Evolutionary conservation across 2,888 invertebrate genomes (phyloP).

Genomic region (Drosophila nigricruria): DNA sequence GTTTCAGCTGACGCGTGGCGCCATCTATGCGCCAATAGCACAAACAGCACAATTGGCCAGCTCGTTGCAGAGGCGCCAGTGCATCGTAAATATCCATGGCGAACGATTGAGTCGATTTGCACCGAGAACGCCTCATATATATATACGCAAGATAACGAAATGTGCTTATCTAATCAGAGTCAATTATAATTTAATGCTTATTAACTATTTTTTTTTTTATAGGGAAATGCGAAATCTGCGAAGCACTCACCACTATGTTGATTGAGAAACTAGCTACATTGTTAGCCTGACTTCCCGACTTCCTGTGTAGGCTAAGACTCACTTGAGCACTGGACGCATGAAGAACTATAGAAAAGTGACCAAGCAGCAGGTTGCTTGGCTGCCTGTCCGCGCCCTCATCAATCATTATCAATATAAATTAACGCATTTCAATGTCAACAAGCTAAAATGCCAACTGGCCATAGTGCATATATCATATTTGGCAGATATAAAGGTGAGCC

Average conservation of each 20-base stretch:
- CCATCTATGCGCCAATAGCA: conserved; percentile 64
- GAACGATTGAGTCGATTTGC: not conserved
- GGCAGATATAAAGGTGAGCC: conserved; percentile 49
- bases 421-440: conserved; percentile 46
- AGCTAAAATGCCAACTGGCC: conserved; percentile 33
- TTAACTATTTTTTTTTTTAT: conserved; percentile 11
- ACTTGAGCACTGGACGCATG: conserved; percentile 16
- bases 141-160: conserved; percentile 28
- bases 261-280: not conserved
- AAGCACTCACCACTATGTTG: not conserved
- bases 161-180: conserved; percentile 36
- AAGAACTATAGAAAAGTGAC: not conserved
- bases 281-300: not conserved
- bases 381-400: conserved; percentile 32
- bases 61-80: conserved; percentile 51
- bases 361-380: not conserved
- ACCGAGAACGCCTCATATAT: not conserved
- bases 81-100: conserved; percentile 76
- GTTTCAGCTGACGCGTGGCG: conserved; percentile 45
- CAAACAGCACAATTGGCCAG: conserved; percentile 68
- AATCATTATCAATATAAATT: conserved; percentile 57
- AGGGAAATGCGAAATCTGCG: not conserved
- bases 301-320: conserved; percentile 5
- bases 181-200: conserved; percentile 26
- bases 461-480: conserved; percentile 45